Conservation (phyloP, 2,113 vertebrate genomes). For the Mastomys natalensis region DNA sequence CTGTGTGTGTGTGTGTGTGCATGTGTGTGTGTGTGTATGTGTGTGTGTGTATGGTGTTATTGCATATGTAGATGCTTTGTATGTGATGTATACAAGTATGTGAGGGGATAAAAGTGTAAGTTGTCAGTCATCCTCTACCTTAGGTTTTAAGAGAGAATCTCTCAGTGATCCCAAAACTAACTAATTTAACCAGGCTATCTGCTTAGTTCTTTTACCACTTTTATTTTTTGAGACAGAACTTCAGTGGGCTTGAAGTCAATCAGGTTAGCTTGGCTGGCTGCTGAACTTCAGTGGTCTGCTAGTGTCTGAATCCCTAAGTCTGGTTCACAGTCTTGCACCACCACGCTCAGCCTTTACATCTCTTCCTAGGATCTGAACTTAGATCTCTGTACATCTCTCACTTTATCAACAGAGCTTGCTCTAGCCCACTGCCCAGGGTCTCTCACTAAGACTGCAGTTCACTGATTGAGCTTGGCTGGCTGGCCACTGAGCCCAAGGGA, state of each 20-base stretch:
- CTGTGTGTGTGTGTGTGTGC: background rate
- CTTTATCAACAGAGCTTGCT: background rate
- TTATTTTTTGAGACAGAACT: background rate
- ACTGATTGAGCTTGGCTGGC: background rate
- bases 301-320: background rate
- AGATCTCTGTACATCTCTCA: background rate
- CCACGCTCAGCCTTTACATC: background rate
- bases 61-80: background rate
- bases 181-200: no score
- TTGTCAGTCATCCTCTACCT: no score
- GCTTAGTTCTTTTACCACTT: background rate
- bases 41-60: background rate
- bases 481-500: background rate
- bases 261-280: background rate
- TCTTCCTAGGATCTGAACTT: background rate
- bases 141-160: background rate
- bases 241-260: background rate
- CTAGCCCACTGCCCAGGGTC: background rate
- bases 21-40: background rate
- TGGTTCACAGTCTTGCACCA: no score
- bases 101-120: background rate
- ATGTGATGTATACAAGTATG: no score
- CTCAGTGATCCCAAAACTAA: background rate
- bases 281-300: background rate
- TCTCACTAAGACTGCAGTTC: background rate